Evolutionary conservation across 2,888 invertebrate genomes (phyloP), one percentile per base, ranked within the genome.

Genomic region (Taphrorychus bicolor): DNA sequence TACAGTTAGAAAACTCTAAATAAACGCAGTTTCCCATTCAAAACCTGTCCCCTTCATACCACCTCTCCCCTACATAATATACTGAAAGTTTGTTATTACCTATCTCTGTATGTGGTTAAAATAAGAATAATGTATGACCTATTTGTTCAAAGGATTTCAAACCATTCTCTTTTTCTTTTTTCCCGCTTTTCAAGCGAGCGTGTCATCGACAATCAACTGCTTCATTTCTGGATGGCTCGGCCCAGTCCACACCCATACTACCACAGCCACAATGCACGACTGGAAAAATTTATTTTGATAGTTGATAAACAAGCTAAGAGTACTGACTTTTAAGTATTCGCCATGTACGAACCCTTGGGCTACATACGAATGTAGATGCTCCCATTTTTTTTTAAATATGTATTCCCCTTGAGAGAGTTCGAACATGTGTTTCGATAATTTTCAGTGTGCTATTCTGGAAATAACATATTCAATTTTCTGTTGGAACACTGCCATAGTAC

Each of bases 351-450:
- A 98, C 54, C 96, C 92, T 86, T 99, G 98, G 75, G 94, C 92
- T 40, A 98, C 94, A 81, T 93, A 97, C 94, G 88, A 73, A 91
- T 89, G 83, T 98, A 98, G 79, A 95, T 92, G 82, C 93, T 96
- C 84, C 99, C 98, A 76, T 99, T 97, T 86, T 98, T 98, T 84
- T 99, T 98, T 98, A 76, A 98, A 97, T 80, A 99, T 95, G 82
- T 98, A 98, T 84, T 98, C 98, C 72, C 98, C 98, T 85, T 97
- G 95, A 52, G 97, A 94, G 72, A 98, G 84, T 84, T 98, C 98
- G 85, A 98, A 98, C 78, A 98, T 97, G 84, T 98, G 96, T 86
- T 98, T 98, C 98, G 75, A 98, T 97, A 74, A 98, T 96, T 84
- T 95, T 96, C 73, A 98, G 83, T 7, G 95, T 93, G 60, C 98